Conservation (phyloP, 2,113 vertebrate genomes). For the Salminus brasiliensis region DNA sequence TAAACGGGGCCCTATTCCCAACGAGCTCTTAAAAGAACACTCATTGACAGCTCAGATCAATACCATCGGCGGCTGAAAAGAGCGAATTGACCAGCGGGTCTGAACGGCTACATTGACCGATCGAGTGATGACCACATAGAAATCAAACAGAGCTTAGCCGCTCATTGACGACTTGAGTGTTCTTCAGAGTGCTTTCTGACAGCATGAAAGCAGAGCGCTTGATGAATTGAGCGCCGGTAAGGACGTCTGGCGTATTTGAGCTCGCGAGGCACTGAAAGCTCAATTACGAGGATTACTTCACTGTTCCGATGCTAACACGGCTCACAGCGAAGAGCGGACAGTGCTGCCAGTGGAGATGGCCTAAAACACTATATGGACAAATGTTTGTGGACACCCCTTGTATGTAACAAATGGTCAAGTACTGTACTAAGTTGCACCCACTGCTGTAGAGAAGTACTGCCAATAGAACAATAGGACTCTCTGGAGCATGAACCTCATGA, state of each 20-base stretch:
- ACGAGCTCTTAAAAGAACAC: no score
- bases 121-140: neutral
- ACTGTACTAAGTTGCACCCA: no score
- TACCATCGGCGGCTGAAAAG: neutral
- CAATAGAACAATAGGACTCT: no score
- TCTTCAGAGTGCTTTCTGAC: neutral
- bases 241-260: neutral
- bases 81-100: slow-evolving; percentile 13
- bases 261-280: neutral
- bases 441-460: no score
- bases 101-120: slow-evolving; percentile 5
- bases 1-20: no score
- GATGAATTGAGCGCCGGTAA: neutral
- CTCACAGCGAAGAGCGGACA: neutral
- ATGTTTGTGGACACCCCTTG: no score
- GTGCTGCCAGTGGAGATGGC: neutral
- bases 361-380: neutral
- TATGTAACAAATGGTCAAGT: no score
- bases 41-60: neutral
- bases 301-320: neutral
- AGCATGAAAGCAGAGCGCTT: neutral
- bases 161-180: neutral
- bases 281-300: neutral
- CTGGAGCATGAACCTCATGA: no score
- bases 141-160: neutral